Base-by-base conservation (phyloP, 2,113 vertebrate genomes). In the Nyctibius bracteatus region DNA sequence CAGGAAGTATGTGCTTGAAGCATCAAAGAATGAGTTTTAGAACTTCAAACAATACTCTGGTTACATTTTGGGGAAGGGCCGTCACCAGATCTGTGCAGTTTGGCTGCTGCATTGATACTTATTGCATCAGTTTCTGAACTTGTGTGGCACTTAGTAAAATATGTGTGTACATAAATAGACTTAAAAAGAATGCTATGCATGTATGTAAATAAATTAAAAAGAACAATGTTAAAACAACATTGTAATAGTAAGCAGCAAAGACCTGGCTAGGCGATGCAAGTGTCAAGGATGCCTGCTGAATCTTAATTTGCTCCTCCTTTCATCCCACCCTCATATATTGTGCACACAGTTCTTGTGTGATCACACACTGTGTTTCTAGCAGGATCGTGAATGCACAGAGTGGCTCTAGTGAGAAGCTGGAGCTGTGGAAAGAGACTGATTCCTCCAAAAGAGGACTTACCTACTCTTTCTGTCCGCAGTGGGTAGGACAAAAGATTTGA, bases 31-130 rank as follows among this genome's bases (percentile, higher is more conserved):
- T 20, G 51, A 77, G 55, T 4, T 89, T 80, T 39, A 75, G 35
- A 90, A 85, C 66, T 92, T 91, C 72, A 85, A 82, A 93, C 73
- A 90, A 54, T 79, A 18, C 54, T 71, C 81, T 59, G 55, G 63
- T 66, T 66, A 44, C 2, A 1, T 81, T 96, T 88, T 51, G 30
- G 61, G 84, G 54, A 87, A 73, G 49, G 57, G n/a, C 33, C 89
- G 47, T 84, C 52, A 62, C 41, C 37, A 54, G 46, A 67, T 81
- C 63, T 62, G 23, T 62, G 68, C 24, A 70, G 20, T 51, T 57
- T 90, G 46, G 37, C 86, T 91, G 49, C 63, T 78, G 41, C 47
- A 80, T 39, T 43, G 28, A 37, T 57, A 61, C 18, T 14, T 72
- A 24, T 89, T 71, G 18, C 49, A 82, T 63, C 47, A 74, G 46